Conservation (phyloP, 1,140 invertebrate species). For the Periplaneta americana region DNA sequence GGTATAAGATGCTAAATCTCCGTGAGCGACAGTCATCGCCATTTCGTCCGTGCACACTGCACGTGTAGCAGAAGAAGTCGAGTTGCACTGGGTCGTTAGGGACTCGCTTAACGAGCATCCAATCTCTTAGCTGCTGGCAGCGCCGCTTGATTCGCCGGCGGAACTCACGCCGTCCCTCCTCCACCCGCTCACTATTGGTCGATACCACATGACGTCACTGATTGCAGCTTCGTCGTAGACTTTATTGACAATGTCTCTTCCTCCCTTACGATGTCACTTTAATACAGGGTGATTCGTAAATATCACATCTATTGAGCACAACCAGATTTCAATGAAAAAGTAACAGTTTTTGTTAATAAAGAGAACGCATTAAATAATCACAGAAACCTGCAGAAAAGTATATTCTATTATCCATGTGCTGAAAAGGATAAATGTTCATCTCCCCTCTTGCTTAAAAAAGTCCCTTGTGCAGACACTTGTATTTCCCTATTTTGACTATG, state of each 20-base stretch:
- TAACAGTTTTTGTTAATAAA: too few species aligned
- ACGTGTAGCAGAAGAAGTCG: too few species aligned
- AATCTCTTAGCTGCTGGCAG: neutral
- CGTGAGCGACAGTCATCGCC: too few species aligned
- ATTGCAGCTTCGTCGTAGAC: neutral
- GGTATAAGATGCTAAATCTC: too few species aligned
- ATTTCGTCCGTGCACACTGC: neutral
- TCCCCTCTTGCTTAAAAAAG: too few species aligned
- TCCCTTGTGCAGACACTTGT: too few species aligned
- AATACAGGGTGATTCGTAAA: neutral
- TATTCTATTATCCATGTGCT: too few species aligned
- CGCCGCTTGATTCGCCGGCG: neutral
- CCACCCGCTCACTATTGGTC: neutral
- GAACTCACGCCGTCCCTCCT: neutral
- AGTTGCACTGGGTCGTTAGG: neutral
- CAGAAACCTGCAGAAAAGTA: too few species aligned
- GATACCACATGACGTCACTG: slow-evolving; percentile 13
- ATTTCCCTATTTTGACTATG: too few species aligned
- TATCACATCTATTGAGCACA: neutral
- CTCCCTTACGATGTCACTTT: neutral
- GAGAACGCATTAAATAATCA: too few species aligned
- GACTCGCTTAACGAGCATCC: neutral
- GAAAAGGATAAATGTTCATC: too few species aligned
- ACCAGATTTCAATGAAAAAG: too few species aligned
- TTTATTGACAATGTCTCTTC: slow-evolving; percentile 6